Percentiles rank a stretch among this genome's conserved stretches.
phyloP scores from a whole-genome alignment of 2,888 invertebrate genomes.

The Onthophagus sagittarius region DNA sequence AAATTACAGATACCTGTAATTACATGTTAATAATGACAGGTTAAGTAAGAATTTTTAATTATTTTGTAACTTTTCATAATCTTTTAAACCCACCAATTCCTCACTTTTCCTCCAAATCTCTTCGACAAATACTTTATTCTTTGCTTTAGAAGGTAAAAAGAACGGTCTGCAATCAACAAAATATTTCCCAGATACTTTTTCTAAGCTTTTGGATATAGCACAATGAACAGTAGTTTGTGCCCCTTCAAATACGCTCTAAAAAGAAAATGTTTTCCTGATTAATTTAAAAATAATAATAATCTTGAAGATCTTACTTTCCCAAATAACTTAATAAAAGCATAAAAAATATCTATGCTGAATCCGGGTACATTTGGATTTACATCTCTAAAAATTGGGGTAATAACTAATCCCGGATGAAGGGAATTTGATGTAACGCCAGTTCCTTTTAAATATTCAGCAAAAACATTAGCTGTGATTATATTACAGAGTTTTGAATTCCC shows the following conservation, averaged over 20 bases:
- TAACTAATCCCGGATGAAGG: conserved; percentile 42
- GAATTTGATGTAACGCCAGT: conserved; percentile 42
- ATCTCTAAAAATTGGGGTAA: conserved; percentile 27
- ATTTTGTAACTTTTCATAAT: conserved; percentile 50
- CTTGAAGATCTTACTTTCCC: conserved; percentile 8
- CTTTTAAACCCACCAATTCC: conserved; percentile 64
- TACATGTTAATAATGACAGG: too few species aligned
- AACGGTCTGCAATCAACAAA: conserved; percentile 48
- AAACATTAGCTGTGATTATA: conserved; percentile 40
- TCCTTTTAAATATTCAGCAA: conserved; percentile 38
- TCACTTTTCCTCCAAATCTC: conserved; percentile 85
- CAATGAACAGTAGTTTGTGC: conserved; percentile 28
- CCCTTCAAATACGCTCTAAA: conserved; percentile 28
- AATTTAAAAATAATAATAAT: background rate
- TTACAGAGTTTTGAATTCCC: conserved; percentile 43
- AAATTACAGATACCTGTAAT: too few species aligned
- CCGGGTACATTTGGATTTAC: background rate
- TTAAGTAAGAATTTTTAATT: too few species aligned
- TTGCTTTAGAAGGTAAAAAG: conserved; percentile 57
- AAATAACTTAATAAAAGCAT: background rate
- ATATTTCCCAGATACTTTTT: conserved; percentile 27
- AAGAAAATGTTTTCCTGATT: background rate
- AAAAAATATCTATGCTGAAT: background rate
- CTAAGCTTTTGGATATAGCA: conserved; percentile 25
- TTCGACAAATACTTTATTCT: conserved; percentile 67